phyloP scores from a whole-genome alignment of 2,888 invertebrate species.

The Belgica antarctica region DNA sequence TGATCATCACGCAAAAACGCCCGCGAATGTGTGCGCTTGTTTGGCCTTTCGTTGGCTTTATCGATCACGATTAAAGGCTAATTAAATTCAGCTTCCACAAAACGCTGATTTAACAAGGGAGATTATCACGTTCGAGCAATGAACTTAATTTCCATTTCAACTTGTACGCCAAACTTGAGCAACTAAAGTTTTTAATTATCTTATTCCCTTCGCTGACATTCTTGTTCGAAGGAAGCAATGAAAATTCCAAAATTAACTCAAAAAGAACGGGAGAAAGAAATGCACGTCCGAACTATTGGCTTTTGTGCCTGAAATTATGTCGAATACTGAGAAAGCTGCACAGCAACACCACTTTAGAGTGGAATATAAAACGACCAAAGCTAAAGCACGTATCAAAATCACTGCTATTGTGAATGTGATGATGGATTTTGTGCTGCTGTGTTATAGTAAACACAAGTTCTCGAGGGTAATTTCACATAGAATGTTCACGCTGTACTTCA shows the following conservation, averaged over 20 bases:
- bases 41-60: too few relatives aligned
- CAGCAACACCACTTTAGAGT: not conserved
- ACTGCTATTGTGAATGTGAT: not conserved
- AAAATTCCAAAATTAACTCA: too few relatives aligned
- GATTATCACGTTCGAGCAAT: too few relatives aligned
- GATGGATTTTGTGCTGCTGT: not conserved
- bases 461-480: not conserved
- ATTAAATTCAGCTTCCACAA: too few relatives aligned
- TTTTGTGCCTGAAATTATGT: conserved; percentile 6
- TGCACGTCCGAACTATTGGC: conserved; percentile 1
- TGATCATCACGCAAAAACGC: conserved; percentile 19
- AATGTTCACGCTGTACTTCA: not conserved
- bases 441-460: not conserved
- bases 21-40: too few relatives aligned
- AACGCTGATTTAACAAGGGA: too few relatives aligned
- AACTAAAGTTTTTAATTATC: too few relatives aligned
- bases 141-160: too few relatives aligned
- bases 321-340: conserved; percentile 15
- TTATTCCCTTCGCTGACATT: too few relatives aligned
- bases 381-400: not conserved
- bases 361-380: not conserved
- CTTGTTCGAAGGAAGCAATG: too few relatives aligned
- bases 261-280: not conserved
- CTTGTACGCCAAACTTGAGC: too few relatives aligned
- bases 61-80: too few relatives aligned